Evolutionary conservation across 2,888 invertebrate genomes (phyloP).

Genomic region (Tipula lateralis): DNA sequence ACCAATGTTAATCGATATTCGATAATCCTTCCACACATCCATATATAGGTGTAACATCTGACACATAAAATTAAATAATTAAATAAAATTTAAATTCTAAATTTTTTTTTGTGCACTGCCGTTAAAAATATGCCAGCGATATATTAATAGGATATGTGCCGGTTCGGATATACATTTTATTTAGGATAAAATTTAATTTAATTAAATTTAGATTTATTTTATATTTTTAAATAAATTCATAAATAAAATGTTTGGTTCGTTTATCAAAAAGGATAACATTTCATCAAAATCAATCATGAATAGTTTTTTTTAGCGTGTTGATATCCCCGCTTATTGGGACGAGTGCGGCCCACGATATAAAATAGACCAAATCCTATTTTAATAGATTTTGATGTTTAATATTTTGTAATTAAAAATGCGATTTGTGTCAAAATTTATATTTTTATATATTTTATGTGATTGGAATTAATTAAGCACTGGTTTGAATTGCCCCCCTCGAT

Average conservation of each 20-base stretch:
- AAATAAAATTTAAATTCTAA: not conserved
- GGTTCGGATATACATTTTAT: not conserved
- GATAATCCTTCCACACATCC: not conserved
- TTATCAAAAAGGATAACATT: not conserved
- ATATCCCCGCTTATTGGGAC: not conserved
- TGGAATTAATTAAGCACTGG: not conserved
- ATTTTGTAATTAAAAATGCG: not conserved
- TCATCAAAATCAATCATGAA: not conserved
- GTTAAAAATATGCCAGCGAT: not conserved
- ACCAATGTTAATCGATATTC: not conserved
- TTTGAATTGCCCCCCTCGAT: not conserved
- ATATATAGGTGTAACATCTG: not conserved
- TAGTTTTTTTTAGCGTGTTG: not conserved
- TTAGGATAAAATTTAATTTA: not conserved
- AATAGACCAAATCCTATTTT: not conserved
- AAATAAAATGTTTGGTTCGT: not conserved
- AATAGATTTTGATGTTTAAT: not conserved
- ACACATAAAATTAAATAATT: not conserved
- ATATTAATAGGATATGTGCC: not conserved
- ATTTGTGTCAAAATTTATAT: not conserved
- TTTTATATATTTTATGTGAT: not conserved
- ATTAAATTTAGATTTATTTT: slow-evolving; percentile 19
- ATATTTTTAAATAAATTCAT: not conserved
- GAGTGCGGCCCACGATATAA: not conserved
- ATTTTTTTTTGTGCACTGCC: not conserved